Base-by-base conservation (phyloP, 2,888 invertebrate species). In the Alloplasta piceator region DNA sequence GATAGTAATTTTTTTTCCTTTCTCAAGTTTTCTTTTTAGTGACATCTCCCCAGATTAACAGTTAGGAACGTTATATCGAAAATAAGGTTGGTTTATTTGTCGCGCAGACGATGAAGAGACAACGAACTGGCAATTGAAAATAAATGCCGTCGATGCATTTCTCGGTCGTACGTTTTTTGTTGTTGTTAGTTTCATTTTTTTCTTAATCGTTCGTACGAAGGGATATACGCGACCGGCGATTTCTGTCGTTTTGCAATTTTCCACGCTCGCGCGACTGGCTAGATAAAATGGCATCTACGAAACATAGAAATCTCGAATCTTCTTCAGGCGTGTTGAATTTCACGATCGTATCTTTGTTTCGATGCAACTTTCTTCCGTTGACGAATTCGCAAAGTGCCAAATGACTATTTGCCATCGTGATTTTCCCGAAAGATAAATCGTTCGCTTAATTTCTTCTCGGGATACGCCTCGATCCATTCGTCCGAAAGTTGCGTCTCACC, bases 51-150 rank as follows among this genome's bases (percentile, higher is more conserved):
- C 83, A 82, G 80, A 66, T 85, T 83, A 85, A 73, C 83, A 87
- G 83, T 89, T 91, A 91, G 91, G 90, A 92, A 91, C 91, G 89
- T 91, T 87, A 85, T 87, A 87, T 88, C 86, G 87, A 90, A 90
- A 90, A 89, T 89, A 89, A 89, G 85, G 85, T 88, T 85, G 83
- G 87, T 86, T 26, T 85, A 85, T 88, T 88, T 87, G 83, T 87
- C 86, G 83, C 85, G 85, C 26, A 26, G 26, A 85, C 84, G 78
- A 85, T 84, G 83, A 75, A 82, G 79, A 83, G 74, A 66, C 16
- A 83, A 85, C 86, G 61, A 83, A 86, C 79, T 26, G 84, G 83
- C 82, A 85, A 83, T 78, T 84, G 81, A 87, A 90, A 87, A 89
- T 86, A 86, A 86, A 83, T 84, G 86, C 84, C 85, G 83, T 84